Evolutionary conservation across 2,888 invertebrate species (phyloP), one percentile per base, ranked within the genome.

Genomic region (Chesias legatella): DNA sequence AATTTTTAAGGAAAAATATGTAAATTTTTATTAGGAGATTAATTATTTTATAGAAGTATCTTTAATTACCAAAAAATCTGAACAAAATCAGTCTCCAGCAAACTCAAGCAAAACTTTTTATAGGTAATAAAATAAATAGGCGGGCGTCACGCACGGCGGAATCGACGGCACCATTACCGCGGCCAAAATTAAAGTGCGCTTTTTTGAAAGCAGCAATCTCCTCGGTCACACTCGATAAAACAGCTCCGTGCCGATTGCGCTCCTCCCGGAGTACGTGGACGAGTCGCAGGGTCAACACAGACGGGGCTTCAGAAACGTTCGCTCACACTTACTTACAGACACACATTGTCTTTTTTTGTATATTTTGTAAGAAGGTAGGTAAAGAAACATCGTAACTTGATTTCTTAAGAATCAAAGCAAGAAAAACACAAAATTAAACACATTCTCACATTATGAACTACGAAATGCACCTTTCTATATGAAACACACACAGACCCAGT

Each of bases 161-260:
- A 33, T 25, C 33, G 33, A 32, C 56, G 63, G 56, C 62, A 67
- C 73, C 65, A 63, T 64, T 65, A 64, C 67, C 63, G 63, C 61
- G 70, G 61, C 73, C 81, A 69, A 78, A 85, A 83, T 84, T 86
- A 82, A 85, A 81, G 73, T 77, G 77, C 71, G 80, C 80, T 79
- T 83, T 82, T 81, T 83, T 76, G 79, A 79, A 74, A 80, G 73
- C 75, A 66, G 61, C 76, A 73, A 78, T 76, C 78, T 73, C 60
- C 70, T 69, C 76, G 70, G 85, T 85, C 80, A 82, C 83, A 81
- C 69, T 70, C 86, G 79, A 86, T 86, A 86, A 86, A 86, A 65
- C 71, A 58, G 74, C 83, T 77, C 57, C 86, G 86, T 85, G 86
- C 78, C 74, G 77, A 81, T 78, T 80, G 82, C 72, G 69, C 65